Conservation (phyloP, 1,140 invertebrate species). For the Sycophila sp. region DNA sequence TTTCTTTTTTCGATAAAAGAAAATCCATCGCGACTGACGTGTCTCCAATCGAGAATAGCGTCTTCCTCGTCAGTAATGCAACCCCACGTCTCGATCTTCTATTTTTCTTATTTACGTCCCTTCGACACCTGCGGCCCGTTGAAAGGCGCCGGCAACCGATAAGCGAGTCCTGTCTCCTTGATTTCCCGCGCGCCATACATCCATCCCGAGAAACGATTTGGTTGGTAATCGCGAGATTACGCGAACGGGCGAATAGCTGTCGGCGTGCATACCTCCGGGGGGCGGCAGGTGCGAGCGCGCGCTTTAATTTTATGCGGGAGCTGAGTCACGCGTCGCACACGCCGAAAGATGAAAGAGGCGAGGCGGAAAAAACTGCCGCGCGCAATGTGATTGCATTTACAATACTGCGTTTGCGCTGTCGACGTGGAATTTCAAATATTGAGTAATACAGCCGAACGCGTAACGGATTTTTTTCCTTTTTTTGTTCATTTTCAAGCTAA, state of each 20-base stretch:
- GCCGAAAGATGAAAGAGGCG: background rate
- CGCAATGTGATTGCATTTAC: background rate
- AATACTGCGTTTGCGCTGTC: background rate
- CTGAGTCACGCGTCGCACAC: background rate
- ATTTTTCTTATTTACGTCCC: background rate
- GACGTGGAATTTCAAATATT: no score
- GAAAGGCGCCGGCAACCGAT: background rate
- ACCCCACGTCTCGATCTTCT: background rate
- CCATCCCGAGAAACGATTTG: constrained; percentile 12
- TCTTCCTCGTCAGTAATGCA: background rate
- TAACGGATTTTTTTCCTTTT: no score
- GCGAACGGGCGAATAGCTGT: background rate
- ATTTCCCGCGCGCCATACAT: background rate
- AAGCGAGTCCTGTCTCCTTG: background rate
- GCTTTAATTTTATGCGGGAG: background rate
- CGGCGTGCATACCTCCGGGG: no score
- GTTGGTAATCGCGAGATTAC: constrained; percentile 19
- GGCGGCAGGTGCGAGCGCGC: background rate
- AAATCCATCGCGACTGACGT: background rate
- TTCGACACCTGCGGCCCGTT: background rate
- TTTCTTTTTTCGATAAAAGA: no score
- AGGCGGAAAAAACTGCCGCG: background rate
- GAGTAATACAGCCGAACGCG: no score
- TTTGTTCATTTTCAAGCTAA: no score
- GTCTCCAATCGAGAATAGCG: background rate